Evolutionary conservation across 2,888 invertebrate genomes (phyloP).

Genomic region (Phalera bucephala): DNA sequence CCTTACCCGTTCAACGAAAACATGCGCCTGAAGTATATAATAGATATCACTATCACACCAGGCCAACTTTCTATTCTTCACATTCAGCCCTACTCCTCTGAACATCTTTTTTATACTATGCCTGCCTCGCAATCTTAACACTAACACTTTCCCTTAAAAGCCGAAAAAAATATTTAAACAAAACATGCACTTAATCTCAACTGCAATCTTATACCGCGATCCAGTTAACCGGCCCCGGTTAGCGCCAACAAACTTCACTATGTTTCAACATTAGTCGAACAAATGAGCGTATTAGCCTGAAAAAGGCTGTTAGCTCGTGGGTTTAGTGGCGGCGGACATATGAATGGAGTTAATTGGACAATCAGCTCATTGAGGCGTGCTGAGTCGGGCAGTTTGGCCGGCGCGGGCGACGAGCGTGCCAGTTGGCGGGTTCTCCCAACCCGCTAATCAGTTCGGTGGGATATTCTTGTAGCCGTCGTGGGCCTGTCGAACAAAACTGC

Average conservation of each 20-base stretch:
- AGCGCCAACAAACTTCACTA: slow-evolving; percentile 41
- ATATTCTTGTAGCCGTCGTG: slow-evolving; percentile 41
- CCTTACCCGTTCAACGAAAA: too few species aligned
- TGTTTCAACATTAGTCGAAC: slow-evolving; percentile 43
- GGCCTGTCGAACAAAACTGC: slow-evolving; percentile 22
- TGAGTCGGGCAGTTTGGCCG: slow-evolving; percentile 66
- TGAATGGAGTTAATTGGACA: slow-evolving; percentile 78
- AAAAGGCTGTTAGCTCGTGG: slow-evolving; percentile 55
- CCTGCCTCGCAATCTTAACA: too few species aligned
- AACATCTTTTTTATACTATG: too few species aligned
- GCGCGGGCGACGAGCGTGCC: slow-evolving; percentile 55
- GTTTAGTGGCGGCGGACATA: slow-evolving; percentile 54
- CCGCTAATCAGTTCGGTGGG: slow-evolving; percentile 60
- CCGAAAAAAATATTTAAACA: neutral
- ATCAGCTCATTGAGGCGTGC: slow-evolving; percentile 70
- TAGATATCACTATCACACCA: too few species aligned
- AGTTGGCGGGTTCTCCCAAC: slow-evolving; percentile 59
- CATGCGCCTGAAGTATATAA: too few species aligned
- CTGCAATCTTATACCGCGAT: slow-evolving; percentile 16
- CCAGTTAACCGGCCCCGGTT: slow-evolving; percentile 13
- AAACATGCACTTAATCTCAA: slow-evolving; percentile 12
- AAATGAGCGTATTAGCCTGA: slow-evolving; percentile 55
- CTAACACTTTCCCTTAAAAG: too few species aligned
- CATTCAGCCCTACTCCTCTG: too few species aligned
- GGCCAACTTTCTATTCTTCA: too few species aligned